Conservation (phyloP, 2,888 invertebrate genomes). For the Trimorus sp. region DNA sequence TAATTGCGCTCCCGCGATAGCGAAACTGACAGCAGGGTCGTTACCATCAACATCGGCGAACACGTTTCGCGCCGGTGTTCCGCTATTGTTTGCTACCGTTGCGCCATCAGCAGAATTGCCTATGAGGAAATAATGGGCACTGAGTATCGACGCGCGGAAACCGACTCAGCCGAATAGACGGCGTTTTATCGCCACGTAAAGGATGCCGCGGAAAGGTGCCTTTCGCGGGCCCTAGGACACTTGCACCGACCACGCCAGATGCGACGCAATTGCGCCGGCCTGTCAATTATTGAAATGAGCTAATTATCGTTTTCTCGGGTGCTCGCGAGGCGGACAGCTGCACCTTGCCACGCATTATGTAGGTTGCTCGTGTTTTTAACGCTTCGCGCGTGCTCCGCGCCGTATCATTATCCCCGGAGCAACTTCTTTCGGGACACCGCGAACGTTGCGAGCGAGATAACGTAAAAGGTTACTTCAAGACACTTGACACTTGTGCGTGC, state of each 20-base stretch:
- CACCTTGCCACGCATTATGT: conserved; percentile 67
- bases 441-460: conserved; percentile 42
- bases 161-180: conserved; percentile 68
- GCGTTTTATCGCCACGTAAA: conserved; percentile 78
- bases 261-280: conserved; percentile 76
- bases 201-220: conserved; percentile 53
- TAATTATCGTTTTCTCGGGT: conserved; percentile 79
- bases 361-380: conserved; percentile 65
- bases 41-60: conserved; percentile 72
- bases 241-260: conserved; percentile 74
- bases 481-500: conserved; percentile 53
- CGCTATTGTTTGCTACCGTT: conserved; percentile 63
- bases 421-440: conserved; percentile 57
- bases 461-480: conserved; percentile 58
- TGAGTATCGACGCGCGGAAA: conserved; percentile 65
- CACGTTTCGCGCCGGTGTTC: conserved; percentile 55
- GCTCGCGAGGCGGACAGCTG: conserved; percentile 74
- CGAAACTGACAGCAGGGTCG: conserved; percentile 71
- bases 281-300: conserved; percentile 82
- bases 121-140: conserved; percentile 74
- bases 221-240: conserved; percentile 30
- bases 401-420: conserved; percentile 74
- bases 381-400: conserved; percentile 74
- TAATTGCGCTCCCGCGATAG: conserved; percentile 69
- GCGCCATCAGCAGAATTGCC: conserved; percentile 66